phyloP scores from a whole-genome alignment of 2,113 vertebrate species.

The mouse (Mus musculus) region GRCm39 chr13:41848001-41848500 shows the following conservation, averaged over 20 bases:
- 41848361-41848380: neutral
- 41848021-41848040: neutral
- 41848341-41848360: neutral
- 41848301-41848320: neutral
- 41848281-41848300: neutral
- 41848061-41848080: neutral
- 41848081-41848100: neutral
- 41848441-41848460: constrained; percentile 14
- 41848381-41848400: neutral
- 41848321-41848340: neutral
- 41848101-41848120: neutral
- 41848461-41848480: constrained; percentile 24
- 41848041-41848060: neutral
- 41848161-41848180: neutral
- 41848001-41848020: neutral
- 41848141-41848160: too few relatives aligned
- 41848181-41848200: neutral
- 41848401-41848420: neutral
- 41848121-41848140: neutral
- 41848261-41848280: neutral
- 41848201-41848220: neutral
- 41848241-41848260: constrained; percentile 23
- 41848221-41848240: neutral
- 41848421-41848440: neutral
- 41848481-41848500: neutral